Percentiles rank a stretch among this genome's conserved stretches.
These are phyloP conservation scores for Oncorhynchus kisutch DNA, from an alignment of 2,113 vertebrate species.

Conservation along the genomic window DNA sequence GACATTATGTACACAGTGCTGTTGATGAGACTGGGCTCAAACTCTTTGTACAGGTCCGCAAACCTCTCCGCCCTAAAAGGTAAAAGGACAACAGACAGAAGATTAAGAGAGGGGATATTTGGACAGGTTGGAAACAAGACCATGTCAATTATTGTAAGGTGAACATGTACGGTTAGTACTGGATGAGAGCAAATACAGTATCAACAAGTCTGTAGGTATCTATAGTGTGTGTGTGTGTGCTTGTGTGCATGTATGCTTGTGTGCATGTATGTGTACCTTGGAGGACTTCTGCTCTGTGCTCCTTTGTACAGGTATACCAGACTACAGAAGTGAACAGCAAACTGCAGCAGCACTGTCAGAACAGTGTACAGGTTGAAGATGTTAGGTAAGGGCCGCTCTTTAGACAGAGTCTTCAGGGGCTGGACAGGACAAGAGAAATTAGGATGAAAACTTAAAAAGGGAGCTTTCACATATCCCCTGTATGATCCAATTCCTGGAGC, in stretches of 20 bases:
- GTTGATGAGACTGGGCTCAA: slow-evolving; percentile 94
- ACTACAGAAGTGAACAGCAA: slow-evolving; percentile 92
- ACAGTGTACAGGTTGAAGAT: slow-evolving; percentile 97
- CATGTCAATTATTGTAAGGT: no score
- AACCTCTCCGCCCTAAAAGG: slow-evolving; percentile 81
- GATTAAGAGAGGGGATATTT: neutral
- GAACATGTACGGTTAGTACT: no score
- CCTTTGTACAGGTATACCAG: slow-evolving; percentile 87
- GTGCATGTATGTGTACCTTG: slow-evolving; percentile 68
- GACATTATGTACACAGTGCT: slow-evolving; percentile 98
- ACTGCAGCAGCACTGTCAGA: slow-evolving; percentile 91
- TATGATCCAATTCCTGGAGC: no score
- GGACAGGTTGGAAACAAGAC: no score
- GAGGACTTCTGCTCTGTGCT: slow-evolving; percentile 82
- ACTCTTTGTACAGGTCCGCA: slow-evolving; percentile 92
- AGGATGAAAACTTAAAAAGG: no score
- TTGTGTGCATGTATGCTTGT: neutral
- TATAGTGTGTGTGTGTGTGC: no score
- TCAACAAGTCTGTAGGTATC: no score
- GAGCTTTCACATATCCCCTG: no score
- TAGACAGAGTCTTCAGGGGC: slow-evolving; percentile 93
- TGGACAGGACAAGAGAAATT: slow-evolving; percentile 43
- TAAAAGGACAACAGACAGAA: slow-evolving; percentile 8
- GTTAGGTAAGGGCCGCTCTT: slow-evolving; percentile 91
- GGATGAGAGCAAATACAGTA: no score